phyloP scores from a whole-genome alignment of 2,888 invertebrate genomes.

The Craniophora ligustri region DNA sequence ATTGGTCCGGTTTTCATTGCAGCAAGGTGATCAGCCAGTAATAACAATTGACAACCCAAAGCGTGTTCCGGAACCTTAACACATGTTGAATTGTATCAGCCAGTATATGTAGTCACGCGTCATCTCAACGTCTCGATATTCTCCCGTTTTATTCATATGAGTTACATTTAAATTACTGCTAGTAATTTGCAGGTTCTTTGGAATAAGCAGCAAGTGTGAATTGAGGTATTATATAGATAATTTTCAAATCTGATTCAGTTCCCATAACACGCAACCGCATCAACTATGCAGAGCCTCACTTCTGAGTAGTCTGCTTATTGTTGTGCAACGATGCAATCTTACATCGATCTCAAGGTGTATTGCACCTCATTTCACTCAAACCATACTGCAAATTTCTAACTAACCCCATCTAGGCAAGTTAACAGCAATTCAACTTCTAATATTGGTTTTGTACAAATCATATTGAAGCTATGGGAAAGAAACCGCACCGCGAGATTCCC shows the following conservation, averaged over 20 bases:
- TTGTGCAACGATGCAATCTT: slow-evolving; percentile 83
- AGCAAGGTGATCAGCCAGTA: slow-evolving; percentile 71
- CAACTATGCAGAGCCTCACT: slow-evolving; percentile 72
- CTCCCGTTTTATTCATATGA: slow-evolving; percentile 31
- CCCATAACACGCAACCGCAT: slow-evolving; percentile 83
- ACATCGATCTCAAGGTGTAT: slow-evolving; percentile 78
- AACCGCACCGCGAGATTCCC: slow-evolving; percentile 82
- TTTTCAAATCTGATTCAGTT: slow-evolving; percentile 81
- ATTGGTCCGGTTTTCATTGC: slow-evolving; percentile 69
- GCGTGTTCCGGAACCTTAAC: slow-evolving; percentile 63
- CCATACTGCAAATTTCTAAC: slow-evolving; percentile 68
- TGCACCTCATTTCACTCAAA: slow-evolving; percentile 82
- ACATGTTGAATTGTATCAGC: slow-evolving; percentile 1
- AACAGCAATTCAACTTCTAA: slow-evolving; percentile 76
- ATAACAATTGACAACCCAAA: slow-evolving; percentile 48
- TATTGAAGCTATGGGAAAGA: slow-evolving; percentile 79
- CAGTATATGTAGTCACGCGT: slow-evolving; percentile 10
- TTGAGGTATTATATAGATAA: slow-evolving; percentile 68
- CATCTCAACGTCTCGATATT: slow-evolving; percentile 7
- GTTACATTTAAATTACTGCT: slow-evolving; percentile 31
- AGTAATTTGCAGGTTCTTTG: slow-evolving; percentile 43
- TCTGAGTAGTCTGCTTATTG: slow-evolving; percentile 76
- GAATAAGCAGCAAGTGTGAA: slow-evolving; percentile 56
- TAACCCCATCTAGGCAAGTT: slow-evolving; percentile 70
- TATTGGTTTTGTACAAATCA: slow-evolving; percentile 86